Conservation (phyloP, 2,113 vertebrate species). For the Pipra filicauda region DNA sequence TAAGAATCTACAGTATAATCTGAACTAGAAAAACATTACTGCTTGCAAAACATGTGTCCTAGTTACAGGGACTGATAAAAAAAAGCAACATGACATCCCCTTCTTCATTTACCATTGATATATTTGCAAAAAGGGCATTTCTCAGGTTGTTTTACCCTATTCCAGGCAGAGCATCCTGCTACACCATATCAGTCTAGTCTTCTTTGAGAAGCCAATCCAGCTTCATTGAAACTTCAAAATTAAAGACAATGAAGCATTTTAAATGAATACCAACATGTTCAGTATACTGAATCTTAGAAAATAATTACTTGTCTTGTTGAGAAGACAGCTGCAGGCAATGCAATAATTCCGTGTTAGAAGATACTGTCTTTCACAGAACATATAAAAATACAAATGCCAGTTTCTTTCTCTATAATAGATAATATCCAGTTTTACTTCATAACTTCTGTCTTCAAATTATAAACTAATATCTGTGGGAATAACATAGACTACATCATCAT, state of each 20-base stretch:
- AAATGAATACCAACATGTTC: not conserved
- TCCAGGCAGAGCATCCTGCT: not conserved
- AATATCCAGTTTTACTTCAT: not conserved
- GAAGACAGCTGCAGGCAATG: not conserved
- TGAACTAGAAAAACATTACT: not conserved
- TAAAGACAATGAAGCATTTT: conserved; percentile 25
- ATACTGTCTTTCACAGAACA: not conserved
- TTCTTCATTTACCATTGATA: not conserved
- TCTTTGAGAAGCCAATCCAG: not conserved
- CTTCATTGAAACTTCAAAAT: conserved; percentile 5
- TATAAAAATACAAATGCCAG: not conserved
- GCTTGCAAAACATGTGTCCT: not conserved
- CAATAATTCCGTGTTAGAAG: not conserved
- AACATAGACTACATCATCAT: not conserved
- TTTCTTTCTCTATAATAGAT: not conserved
- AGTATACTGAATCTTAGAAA: not conserved
- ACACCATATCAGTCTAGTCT: not conserved
- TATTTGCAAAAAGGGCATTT: not conserved
- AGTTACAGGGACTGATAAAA: no score
- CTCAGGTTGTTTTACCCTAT: not conserved
- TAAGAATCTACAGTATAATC: not conserved
- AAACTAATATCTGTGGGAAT: not conserved
- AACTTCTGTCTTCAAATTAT: not conserved
- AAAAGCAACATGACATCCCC: not conserved
- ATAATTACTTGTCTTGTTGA: conserved; percentile 36